These are phyloP conservation scores for Takifugu bimaculatus DNA, from an alignment of 2,113 vertebrate genomes.

Conservation along the genomic window DNA sequence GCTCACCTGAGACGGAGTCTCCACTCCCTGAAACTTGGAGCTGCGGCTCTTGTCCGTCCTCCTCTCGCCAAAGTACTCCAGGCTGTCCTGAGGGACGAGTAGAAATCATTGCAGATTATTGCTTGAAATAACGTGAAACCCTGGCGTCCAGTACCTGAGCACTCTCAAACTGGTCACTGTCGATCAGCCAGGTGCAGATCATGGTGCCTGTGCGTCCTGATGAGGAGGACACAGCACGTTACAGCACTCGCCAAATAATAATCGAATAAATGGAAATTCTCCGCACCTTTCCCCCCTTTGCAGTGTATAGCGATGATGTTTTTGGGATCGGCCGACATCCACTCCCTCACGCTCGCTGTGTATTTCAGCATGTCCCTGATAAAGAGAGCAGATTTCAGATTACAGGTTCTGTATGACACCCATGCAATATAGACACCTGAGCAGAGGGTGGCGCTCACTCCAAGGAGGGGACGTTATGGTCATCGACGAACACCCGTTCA, in stretches of 20 bases:
- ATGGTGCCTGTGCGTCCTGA: constrained; percentile 92
- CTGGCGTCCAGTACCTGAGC: constrained; percentile 78
- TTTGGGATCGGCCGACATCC: constrained; percentile 81
- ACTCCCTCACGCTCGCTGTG: constrained; percentile 80
- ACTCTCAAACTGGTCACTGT: constrained; percentile 83
- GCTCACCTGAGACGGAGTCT: constrained; percentile 93
- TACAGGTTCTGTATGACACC: background rate
- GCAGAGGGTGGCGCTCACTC: constrained; percentile 73
- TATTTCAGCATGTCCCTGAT: constrained; percentile 88
- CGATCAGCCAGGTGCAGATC: constrained; percentile 88
- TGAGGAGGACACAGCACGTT: constrained; percentile 21
- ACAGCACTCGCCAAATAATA: background rate
- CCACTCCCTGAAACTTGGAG: constrained; percentile 91
- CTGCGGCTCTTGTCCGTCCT: constrained; percentile 88
- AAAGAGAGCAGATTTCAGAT: background rate
- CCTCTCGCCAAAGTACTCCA: constrained; percentile 89
- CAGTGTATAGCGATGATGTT: constrained; percentile 92
- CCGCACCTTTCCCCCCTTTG: constrained; percentile 93
- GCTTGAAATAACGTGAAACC: too few relatives aligned
- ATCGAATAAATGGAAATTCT: background rate
- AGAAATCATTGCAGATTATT: background rate
- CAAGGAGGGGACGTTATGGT: constrained; percentile 90
- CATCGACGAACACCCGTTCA: constrained; percentile 86
- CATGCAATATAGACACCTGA: background rate
- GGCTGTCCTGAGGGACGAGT: constrained; percentile 74